Base-by-base conservation (phyloP, 2,113 vertebrate genomes). In the Otis tarda region DNA sequence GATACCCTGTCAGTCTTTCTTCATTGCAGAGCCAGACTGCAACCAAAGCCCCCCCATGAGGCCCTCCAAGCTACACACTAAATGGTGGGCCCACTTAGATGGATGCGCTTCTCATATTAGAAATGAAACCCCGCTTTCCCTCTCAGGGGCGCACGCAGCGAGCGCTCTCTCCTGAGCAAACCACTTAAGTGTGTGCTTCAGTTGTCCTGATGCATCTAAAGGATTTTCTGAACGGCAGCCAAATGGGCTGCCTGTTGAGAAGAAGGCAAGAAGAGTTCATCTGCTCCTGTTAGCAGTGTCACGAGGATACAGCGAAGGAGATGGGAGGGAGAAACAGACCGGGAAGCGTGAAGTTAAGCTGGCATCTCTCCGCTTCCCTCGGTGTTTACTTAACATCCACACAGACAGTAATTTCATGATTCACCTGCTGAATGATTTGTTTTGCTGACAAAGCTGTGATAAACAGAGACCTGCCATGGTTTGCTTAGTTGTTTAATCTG, bases 391-490 rank as follows among this genome's bases (percentile, higher is more conserved):
- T 73, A 79, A 53, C 52, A 65, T 75, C 67, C 57, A 30, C 84
- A 20, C 71, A 65, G 75, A 83, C 80, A 84, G 61, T n/a, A 41
- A 61, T 83, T 90, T 64, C 61, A 69, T 94, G 91, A 97, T 93
- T 97, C 95, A 96, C 94, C 93, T 97, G 92, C 86, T 82, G 88
- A 45, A 39, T 75, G 71, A 63, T 89, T 91, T 95, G 95, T 94
- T 97, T 93, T 4, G n/a, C 82, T 89, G 89, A 78, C 82, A 74
- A 65, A 73, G 68, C 82, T 92, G 45, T 49, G 91, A 74, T 92
- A 96, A 96, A 96, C 45, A 90, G 75, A 85, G 64, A 83, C 91
- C 68, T 92, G 89, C 60, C 81, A 87, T 50, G 28, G 12, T 91
- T 89, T 94, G 81, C 41, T 11, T 50, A 24, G 57, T 22, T 75